A percentile compares a stretch with the other conserved stretches of the same genome.
These are phyloP conservation scores for Eidolon helvum DNA, from an alignment of 2,113 vertebrate species.

Conservation along the genomic window DNA sequence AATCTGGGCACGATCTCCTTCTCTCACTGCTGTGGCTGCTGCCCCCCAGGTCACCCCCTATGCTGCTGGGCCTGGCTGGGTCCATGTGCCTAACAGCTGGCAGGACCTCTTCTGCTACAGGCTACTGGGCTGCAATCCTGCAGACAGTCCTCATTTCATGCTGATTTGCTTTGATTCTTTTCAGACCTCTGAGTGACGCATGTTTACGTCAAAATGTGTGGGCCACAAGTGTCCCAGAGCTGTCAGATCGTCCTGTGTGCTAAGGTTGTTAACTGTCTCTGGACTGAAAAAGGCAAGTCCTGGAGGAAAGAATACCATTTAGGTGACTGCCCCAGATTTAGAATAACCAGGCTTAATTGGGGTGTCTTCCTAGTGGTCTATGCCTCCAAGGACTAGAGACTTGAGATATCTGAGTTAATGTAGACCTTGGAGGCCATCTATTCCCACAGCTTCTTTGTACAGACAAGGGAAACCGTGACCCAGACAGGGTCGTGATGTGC, in stretches of 20 bases:
- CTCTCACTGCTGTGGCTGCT: not conserved
- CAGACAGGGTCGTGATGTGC: not conserved
- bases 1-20: not conserved
- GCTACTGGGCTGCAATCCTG: not conserved
- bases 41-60: not conserved
- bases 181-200: slow-evolving; percentile 56
- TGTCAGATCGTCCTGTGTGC: not conserved
- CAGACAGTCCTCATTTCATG: slow-evolving; percentile 28
- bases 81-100: slow-evolving; percentile 51
- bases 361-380: not conserved
- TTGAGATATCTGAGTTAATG: not conserved
- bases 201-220: slow-evolving; percentile 31
- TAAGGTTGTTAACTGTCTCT: not conserved
- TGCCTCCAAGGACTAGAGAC: not conserved
- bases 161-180: slow-evolving; percentile 61
- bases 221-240: not conserved
- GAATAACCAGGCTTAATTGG: not conserved
- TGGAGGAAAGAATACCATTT: not conserved
- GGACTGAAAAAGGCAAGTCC: not conserved
- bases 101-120: not conserved
- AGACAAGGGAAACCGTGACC: not conserved
- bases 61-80: not conserved
- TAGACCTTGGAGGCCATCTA: not conserved
- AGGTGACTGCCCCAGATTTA: slow-evolving; percentile 2
- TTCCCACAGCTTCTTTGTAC: not conserved